phyloP scores from a whole-genome alignment of 35 echinoderm and acorn worm genomes.

The Holothuria glaberrima region DNA sequence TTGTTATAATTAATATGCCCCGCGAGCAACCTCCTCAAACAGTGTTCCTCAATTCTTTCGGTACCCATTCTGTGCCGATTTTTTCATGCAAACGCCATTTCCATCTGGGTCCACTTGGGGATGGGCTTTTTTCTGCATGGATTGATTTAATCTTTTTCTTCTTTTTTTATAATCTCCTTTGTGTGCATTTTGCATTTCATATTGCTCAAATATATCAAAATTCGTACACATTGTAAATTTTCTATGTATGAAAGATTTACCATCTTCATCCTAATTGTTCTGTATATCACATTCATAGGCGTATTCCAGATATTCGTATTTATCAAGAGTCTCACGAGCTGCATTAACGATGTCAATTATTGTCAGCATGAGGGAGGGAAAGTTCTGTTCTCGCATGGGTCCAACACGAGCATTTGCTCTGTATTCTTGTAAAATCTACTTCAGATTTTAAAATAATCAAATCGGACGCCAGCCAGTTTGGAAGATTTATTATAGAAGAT shows the following conservation, averaged over 20 bases:
- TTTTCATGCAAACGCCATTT: background rate
- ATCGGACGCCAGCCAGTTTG: too few species aligned
- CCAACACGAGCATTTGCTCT: too few species aligned
- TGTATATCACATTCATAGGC: too few species aligned
- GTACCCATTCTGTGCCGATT: background rate
- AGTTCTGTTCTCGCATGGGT: too few species aligned
- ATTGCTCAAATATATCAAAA: background rate
- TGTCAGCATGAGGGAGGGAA: too few species aligned
- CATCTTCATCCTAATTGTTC: too few species aligned
- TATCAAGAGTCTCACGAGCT: too few species aligned
- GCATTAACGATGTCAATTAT: too few species aligned
- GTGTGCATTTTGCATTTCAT: background rate
- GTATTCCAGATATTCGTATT: too few species aligned
- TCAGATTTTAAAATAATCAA: too few species aligned
- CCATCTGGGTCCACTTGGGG: background rate
- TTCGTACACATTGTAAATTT: background rate
- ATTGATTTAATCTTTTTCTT: background rate
- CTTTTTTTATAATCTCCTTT: background rate
- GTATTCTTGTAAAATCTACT: too few species aligned
- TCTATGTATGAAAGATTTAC: constrained; percentile 28
- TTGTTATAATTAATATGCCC: background rate
- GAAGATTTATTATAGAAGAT: too few species aligned
- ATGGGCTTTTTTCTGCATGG: background rate
- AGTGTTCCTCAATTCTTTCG: background rate
- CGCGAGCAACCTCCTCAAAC: background rate